These are phyloP conservation scores for Nephrotoma guestfalica DNA, from an alignment of 2,888 invertebrate species.

Conservation along the genomic window DNA sequence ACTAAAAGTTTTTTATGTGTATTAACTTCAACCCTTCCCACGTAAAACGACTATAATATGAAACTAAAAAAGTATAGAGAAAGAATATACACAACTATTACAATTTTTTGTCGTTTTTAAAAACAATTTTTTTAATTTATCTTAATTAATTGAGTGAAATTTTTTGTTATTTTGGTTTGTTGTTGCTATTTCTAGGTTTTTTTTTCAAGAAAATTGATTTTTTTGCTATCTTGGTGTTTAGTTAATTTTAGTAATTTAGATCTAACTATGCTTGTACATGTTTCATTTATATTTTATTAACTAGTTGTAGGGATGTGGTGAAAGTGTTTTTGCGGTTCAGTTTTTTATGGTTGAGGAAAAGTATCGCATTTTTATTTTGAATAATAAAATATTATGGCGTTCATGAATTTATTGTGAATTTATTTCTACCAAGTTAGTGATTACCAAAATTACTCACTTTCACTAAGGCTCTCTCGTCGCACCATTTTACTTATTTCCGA, in stretches of 20 bases:
- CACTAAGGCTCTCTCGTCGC: too few relatives aligned
- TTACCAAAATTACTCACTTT: too few relatives aligned
- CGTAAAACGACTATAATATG: not conserved
- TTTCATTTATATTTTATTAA: not conserved
- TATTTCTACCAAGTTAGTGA: too few relatives aligned
- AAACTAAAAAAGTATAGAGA: not conserved
- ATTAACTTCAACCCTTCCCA: not conserved
- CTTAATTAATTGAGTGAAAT: not conserved
- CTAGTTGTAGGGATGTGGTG: not conserved
- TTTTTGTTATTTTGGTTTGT: not conserved
- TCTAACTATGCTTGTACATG: too few relatives aligned
- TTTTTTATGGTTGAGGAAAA: too few relatives aligned
- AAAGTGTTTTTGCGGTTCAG: not conserved
- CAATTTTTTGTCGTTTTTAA: not conserved
- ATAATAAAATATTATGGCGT: too few relatives aligned
- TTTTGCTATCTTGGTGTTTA: not conserved
- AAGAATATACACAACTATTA: not conserved
- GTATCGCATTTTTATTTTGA: too few relatives aligned
- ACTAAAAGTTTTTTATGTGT: not conserved
- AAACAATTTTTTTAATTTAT: not conserved
- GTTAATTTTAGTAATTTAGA: not conserved
- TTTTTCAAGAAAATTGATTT: not conserved
- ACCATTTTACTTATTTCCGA: too few relatives aligned
- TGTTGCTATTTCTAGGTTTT: not conserved
- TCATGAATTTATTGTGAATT: too few relatives aligned